Evolutionary conservation across 2,113 vertebrate genomes (phyloP).

Genomic region (Apodemus sylvaticus): DNA sequence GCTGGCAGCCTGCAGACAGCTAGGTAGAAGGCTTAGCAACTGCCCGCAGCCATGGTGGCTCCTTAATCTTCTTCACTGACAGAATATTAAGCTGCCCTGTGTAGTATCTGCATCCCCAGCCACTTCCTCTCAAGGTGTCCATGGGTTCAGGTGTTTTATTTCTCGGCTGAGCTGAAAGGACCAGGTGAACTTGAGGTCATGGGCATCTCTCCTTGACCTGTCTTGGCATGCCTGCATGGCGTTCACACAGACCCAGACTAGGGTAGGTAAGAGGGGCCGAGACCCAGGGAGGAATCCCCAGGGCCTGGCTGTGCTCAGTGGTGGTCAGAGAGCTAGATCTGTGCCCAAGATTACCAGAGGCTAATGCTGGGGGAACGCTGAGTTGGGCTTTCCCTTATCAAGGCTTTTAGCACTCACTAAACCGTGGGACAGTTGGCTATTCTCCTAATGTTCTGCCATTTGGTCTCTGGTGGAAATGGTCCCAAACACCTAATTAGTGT

Average conservation of each 20-base stretch:
- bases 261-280: not conserved
- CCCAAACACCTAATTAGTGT: not conserved
- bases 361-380: not conserved
- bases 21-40: not conserved
- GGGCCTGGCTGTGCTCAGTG: not conserved
- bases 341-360: not conserved
- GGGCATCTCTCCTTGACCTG: not conserved
- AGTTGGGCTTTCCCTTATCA: not conserved
- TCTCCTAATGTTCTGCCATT: not conserved
- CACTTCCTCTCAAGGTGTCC: slow-evolving; percentile 12
- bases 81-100: not conserved
- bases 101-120: not conserved
- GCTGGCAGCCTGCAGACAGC: not conserved
- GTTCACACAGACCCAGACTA: not conserved
- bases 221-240: not conserved
- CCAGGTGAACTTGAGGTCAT: not conserved
- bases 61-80: not conserved
- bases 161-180: not conserved
- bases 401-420: not conserved
- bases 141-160: not conserved
- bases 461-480: not conserved
- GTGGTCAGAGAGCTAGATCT: slow-evolving; percentile 17
- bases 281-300: not conserved
- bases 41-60: not conserved
- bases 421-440: not conserved